Evolutionary conservation across 2,888 invertebrate species (phyloP), one percentile per base, ranked within the genome.

Genomic region (Iphiclides podalirius): DNA sequence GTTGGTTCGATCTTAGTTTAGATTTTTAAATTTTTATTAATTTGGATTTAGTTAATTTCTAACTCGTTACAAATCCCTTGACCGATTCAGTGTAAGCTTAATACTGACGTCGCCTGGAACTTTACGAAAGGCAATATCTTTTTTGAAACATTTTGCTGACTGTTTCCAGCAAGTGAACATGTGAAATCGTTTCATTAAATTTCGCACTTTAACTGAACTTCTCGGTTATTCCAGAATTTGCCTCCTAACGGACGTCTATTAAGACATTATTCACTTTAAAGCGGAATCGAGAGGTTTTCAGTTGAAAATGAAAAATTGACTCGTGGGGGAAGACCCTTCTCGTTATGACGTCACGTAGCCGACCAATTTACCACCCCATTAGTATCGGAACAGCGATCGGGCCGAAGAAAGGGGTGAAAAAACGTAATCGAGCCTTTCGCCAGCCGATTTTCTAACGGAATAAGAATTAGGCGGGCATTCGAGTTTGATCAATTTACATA

Each of bases 281-380:
- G 16, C n/a, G 13, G 14, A 6, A 47, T 47, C 15, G 41, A 47
- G 28, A 42, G 38, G n/a, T 17, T 37, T 23, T 8, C 16, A 44
- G 34, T 34, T 49, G 34, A 34, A 44, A 49, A 28, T 44, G 49
- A 44, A 39, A 49, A 49, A 44, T 13, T 8, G 31, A 33, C 20
- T 33, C 23, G 7, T 6, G 12, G 13, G 20, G 38, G 43, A 23
- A 6, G 26, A n/a, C 37, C 46, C 52, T 55, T 43, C 34, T 61
- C 66, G 68, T 63, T 64, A 65, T 67, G 67, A 61, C 64, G 81
- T 84, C 82, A 83, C 84, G 83, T 82, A 73, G 63, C 61, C 46
- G 45, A 54, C 66, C 74, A 81, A 82, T 84, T 85, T 84, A 75
- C 74, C 84, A 80, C 72, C 67, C 76, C 82, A 84, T 84, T 84